phyloP scores from a whole-genome alignment of 2,888 invertebrate genomes.

The Phortica magna region DNA sequence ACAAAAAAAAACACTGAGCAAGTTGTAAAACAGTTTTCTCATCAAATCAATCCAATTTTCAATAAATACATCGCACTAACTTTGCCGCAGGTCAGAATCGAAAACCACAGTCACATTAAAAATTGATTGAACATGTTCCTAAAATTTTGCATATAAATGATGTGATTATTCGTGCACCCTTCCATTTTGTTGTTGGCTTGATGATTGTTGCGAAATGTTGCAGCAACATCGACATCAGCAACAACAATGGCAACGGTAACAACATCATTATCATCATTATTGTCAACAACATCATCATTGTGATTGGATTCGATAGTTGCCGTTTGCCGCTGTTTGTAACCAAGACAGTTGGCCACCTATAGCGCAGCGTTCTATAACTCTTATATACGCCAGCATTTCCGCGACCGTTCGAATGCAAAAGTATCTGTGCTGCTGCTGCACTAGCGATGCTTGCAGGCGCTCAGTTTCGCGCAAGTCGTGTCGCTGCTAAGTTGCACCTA shows the following conservation, averaged over 20 bases:
- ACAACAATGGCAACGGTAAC: background rate
- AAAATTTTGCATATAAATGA: no score
- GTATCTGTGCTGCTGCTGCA: constrained; percentile 14
- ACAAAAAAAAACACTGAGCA: no score
- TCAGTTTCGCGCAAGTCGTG: constrained; percentile 55
- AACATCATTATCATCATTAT: background rate
- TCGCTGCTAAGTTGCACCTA: constrained; percentile 49
- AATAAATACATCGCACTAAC: no score
- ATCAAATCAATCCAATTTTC: no score
- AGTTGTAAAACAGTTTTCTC: no score
- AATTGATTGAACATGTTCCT: no score
- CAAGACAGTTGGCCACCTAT: background rate
- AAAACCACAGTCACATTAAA: no score
- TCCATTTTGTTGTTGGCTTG: no score
- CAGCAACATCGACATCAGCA: background rate
- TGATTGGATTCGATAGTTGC: background rate
- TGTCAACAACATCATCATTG: background rate
- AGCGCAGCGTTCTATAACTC: background rate
- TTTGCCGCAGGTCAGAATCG: no score
- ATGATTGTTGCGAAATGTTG: no score
- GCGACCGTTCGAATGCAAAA: constrained; percentile 3
- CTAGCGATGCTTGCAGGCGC: constrained; percentile 1
- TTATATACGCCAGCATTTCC: background rate
- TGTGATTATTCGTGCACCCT: no score
- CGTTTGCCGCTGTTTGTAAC: background rate